A percentile compares a stretch with the other conserved stretches of the same genome.
Conservation (phyloP, 2,888 invertebrate species). For the Ellobium chinense region DNA sequence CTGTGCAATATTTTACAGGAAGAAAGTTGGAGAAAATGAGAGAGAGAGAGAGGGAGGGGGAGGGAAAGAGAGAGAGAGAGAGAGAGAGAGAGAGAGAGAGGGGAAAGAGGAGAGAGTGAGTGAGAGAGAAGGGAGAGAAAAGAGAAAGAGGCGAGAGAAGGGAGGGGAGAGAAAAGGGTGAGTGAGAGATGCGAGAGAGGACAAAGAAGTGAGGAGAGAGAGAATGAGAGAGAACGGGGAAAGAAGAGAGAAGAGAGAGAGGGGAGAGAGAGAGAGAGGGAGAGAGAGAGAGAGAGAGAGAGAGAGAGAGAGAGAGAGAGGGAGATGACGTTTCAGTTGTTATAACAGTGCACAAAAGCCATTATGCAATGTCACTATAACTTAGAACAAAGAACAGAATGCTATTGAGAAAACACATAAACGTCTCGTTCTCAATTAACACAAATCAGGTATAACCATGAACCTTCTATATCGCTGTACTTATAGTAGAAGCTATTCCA, state of each 20-base stretch:
- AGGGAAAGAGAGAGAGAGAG: conserved; percentile 14
- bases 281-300: background rate
- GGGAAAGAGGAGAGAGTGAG: conserved; percentile 18
- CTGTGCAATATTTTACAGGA: no score
- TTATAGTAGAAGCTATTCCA: no score
- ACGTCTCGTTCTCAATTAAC: no score
- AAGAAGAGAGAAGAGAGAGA: background rate
- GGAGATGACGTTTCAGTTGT: background rate
- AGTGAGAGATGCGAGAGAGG: background rate
- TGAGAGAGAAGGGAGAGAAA: background rate
- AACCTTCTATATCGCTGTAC: no score
- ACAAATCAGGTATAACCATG: no score
- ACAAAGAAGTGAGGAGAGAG: conserved; percentile 1
- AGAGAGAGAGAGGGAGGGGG: background rate
- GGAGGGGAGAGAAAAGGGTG: conserved; percentile 9
- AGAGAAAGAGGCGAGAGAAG: conserved; percentile 8
- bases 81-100: conserved; percentile 19
- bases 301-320: conserved; percentile 25
- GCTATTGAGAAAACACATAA: no score
- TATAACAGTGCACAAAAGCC: no score
- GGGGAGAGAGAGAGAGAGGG: background rate
- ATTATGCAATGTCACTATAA: no score
- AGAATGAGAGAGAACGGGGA: conserved; percentile 1
- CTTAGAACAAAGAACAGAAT: no score
- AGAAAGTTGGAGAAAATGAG: background rate